Evolutionary conservation across 2,797 vertebrate species (phyloP), one percentile per base, ranked within the genome.

Genomic region (Cirrhinus mrigala): DNA sequence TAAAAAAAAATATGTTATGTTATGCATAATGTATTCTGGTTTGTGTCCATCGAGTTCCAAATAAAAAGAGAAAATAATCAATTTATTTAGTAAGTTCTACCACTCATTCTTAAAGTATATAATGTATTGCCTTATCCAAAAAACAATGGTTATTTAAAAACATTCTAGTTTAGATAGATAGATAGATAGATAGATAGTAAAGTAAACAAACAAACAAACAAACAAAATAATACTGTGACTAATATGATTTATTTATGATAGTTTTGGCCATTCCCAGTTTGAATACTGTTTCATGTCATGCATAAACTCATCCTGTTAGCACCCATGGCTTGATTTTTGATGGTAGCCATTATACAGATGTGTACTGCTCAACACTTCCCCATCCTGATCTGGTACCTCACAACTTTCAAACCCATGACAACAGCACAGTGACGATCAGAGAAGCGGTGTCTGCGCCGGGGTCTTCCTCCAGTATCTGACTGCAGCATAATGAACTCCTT

Each of bases 321-420:
- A 78, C 79, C 78, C 10, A 3, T n/a, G 66, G n/a, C 24, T 69
- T 56, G 6, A 22, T 77, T 69, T 11, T 69, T 22, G 46, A 22
- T n/a, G 7, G 44, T 10, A 8, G 58, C 58, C 37, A 16, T 84
- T 69, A 33, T 9, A 56, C 48, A 29, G n/a, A 60, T 82, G 87
- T 60, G 62, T 66, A 74, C 87, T 85, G 82, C 81, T 83, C 86
- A 46, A 76, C 88, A 91, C 91, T 27, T 37, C 52, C 48, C 62
- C 48, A 22, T 69, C 29, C 76, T 52, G 68, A 79, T 90, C 89
- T 89, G 91, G 88, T 87, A 86, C 90, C 89, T 76, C 88, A 87
- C 92, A 93, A 92, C 92, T 90, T 92, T 93, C 88, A 94, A 91
- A 93, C 93, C 93, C 92, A 85, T 87, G 89, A 85, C 82, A 84